Evolutionary conservation across 2,888 invertebrate genomes (phyloP), one percentile per base, ranked within the genome.

Genomic region (Ormyrus thymus): DNA sequence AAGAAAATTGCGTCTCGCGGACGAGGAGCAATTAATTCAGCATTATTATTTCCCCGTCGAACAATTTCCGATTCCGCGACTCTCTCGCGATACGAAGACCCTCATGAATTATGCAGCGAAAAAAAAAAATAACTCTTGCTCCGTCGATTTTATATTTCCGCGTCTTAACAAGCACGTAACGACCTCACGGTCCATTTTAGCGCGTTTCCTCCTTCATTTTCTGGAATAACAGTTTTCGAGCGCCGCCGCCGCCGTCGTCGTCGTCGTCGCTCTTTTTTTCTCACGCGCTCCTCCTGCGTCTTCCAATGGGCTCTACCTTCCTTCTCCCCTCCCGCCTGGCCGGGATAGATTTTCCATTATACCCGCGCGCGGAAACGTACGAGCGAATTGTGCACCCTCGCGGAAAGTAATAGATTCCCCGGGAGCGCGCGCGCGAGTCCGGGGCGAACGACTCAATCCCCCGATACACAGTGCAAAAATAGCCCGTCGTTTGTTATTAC

Each of bases 331-430:
- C 69, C 61, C 8, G 10, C 62, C 15, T 64, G n/a, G 8, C 9
- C 29, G 10, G 7, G 51, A 61, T 71, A 55, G 66, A 74, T 66
- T 74, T 74, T 66, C 59, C 45, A 66, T 66, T 46, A 59, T 50
- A 15, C n/a, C 3, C 11, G 43, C 43, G 51, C 6, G 43, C 53
- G 11, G 53, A 55, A 46, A 66, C 51, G 45, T 51, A 59, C 43
- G 51, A 58, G 58, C 58, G 64, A 48, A 72, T 72, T 72, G 71
- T 72, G 65, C n/a, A 51, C 46, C 53, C 66, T 68, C 59, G 11
- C 46, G 75, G 61, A 75, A 65, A 45, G 58, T 59, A 59, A 59
- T 74, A 59, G 48, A 72, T 65, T 50, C 15, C 50, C 65, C 8
- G 15, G 29, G 29, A 29, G 29, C 29, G 29, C 29, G 29, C 29